phyloP scores from a whole-genome alignment of 2,797 vertebrate genomes.

The Craterocephalus amniculus region DNA sequence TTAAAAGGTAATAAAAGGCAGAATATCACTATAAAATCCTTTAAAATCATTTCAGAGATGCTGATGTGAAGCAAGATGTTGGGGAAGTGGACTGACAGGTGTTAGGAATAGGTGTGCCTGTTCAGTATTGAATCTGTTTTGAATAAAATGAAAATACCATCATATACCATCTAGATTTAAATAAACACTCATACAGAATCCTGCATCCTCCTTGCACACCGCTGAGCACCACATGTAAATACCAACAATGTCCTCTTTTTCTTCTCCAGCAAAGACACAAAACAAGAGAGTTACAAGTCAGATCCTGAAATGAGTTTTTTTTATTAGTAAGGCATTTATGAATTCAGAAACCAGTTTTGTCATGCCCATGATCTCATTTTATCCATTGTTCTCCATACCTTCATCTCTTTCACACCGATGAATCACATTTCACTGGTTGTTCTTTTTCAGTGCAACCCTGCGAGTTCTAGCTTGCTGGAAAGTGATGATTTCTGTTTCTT shows the following conservation, averaged over 20 bases:
- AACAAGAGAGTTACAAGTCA: not conserved
- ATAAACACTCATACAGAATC: no score
- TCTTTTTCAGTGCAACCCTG: conserved; percentile 20
- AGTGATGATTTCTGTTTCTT: conserved; percentile 15
- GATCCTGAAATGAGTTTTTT: not conserved
- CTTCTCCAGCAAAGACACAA: not conserved
- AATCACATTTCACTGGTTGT: conserved; percentile 26
- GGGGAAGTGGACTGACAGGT: no score
- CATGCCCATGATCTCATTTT: conserved; percentile 17
- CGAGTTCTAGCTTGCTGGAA: conserved; percentile 12
- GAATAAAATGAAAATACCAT: no score
- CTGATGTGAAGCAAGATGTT: no score
- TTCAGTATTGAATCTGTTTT: no score
- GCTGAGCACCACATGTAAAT: no score
- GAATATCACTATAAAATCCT: no score
- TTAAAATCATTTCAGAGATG: no score
- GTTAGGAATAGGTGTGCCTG: no score
- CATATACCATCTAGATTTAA: no score
- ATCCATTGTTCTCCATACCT: conserved; percentile 18
- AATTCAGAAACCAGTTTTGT: not conserved
- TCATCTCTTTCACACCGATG: conserved; percentile 30
- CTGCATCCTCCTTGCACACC: no score
- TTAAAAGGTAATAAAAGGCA: no score
- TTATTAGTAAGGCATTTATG: not conserved
- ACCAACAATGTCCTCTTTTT: not conserved